Evolutionary conservation across 2,797 vertebrate species (phyloP).

Genomic region (Zenarchopterus dispar): DNA sequence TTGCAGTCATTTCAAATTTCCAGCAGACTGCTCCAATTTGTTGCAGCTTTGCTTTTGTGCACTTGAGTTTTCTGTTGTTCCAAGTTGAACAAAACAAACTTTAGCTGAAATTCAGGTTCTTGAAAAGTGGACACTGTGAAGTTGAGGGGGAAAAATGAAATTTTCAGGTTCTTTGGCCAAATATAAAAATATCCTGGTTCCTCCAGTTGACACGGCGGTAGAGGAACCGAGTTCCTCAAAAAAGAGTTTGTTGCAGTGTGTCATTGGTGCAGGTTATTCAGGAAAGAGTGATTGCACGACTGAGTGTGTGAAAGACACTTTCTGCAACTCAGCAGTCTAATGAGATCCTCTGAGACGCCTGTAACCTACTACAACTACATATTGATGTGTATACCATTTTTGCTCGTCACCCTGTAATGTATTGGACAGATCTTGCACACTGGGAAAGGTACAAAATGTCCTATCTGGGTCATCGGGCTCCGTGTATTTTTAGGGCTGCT

Average conservation of each 20-base stretch:
- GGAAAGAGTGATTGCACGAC: not conserved
- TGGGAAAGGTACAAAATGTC: conserved; percentile 31
- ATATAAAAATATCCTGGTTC: too few relatives aligned
- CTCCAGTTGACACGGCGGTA: too few relatives aligned
- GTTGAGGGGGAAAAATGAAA: too few relatives aligned
- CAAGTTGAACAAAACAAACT: too few relatives aligned
- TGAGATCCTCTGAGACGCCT: conserved; percentile 1
- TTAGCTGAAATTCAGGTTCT: too few relatives aligned
- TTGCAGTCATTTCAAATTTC: too few relatives aligned
- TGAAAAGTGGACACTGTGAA: too few relatives aligned
- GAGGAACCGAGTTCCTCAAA: not conserved
- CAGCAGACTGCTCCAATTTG: too few relatives aligned
- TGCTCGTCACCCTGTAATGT: conserved; percentile 8
- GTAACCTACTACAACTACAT: conserved; percentile 20
- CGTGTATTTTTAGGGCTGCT: conserved; percentile 47
- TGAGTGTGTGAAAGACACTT: conserved; percentile 10
- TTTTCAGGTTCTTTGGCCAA: too few relatives aligned
- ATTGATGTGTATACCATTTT: conserved; percentile 14
- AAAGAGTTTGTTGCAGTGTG: not conserved
- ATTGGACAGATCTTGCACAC: not conserved
- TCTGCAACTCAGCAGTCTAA: conserved; percentile 6
- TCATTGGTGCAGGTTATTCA: conserved; percentile 4
- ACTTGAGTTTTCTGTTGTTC: too few relatives aligned
- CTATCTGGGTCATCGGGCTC: conserved; percentile 28
- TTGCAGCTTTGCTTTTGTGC: too few relatives aligned